phyloP scores from a whole-genome alignment of 2,797 vertebrate species.

The Catharus ustulatus region DNA sequence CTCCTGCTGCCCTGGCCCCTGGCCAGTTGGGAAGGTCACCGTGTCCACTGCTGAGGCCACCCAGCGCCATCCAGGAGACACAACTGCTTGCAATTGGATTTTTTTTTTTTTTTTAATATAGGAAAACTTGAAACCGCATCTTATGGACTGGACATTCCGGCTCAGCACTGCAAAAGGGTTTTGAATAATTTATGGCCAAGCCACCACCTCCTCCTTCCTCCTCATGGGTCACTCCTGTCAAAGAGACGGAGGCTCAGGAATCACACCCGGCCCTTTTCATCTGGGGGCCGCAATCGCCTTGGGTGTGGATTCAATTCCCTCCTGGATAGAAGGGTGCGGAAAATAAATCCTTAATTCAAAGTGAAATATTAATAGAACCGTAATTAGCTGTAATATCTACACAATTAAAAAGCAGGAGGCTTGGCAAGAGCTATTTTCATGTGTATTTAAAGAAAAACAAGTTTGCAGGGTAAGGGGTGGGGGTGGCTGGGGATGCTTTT shows the following conservation, averaged over 20 bases:
- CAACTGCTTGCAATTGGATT: background rate
- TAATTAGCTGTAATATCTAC: slow-evolving; percentile 60
- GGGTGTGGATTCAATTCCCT: slow-evolving; percentile 52
- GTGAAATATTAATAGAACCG: slow-evolving; percentile 74
- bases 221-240: background rate
- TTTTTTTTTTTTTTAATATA: background rate
- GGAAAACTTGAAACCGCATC: slow-evolving; percentile 24
- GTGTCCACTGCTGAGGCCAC: background rate
- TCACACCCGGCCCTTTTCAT: background rate
- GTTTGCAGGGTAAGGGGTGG: background rate
- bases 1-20: background rate
- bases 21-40: slow-evolving; percentile 4
- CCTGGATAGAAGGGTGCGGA: slow-evolving; percentile 30
- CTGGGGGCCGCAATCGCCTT: slow-evolving; percentile 25
- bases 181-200: slow-evolving; percentile 49
- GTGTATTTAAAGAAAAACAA: slow-evolving; percentile 28
- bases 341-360: slow-evolving; percentile 74
- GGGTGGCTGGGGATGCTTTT: background rate
- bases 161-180: slow-evolving; percentile 4
- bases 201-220: background rate
- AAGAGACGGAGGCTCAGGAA: background rate
- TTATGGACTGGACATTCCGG: background rate
- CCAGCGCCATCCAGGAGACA: background rate
- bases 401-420: slow-evolving; percentile 31
- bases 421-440: background rate